These are phyloP conservation scores for Cyclura pinguis DNA, from an alignment of 2,797 vertebrate genomes.

Conservation along the genomic window DNA sequence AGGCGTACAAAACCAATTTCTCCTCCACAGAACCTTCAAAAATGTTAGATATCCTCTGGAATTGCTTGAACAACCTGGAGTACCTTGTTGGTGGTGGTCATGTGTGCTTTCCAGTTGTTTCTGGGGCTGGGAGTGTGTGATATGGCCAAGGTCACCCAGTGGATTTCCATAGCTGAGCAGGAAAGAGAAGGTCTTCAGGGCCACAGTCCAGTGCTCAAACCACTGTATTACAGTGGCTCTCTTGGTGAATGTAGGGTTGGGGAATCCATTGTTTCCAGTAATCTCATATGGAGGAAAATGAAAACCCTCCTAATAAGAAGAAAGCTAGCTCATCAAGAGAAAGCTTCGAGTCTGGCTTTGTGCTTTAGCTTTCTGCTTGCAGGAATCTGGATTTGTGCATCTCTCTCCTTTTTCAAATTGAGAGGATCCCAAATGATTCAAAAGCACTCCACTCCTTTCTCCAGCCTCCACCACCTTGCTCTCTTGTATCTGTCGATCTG, in stretches of 20 bases:
- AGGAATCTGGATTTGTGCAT: background rate
- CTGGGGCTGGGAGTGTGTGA: no score
- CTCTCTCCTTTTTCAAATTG: no score
- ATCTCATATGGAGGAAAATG: background rate
- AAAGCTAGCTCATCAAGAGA: background rate
- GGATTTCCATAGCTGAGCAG: no score
- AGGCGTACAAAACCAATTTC: background rate
- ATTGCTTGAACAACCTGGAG: background rate
- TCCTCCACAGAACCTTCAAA: background rate
- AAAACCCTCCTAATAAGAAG: background rate
- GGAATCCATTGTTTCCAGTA: background rate
- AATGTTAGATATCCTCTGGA: background rate
- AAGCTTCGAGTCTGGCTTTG: background rate
- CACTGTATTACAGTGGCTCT: no score
- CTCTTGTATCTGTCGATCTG: background rate
- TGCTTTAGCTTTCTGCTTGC: background rate
- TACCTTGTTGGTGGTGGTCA: no score
- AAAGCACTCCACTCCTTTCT: rapidly evolving
- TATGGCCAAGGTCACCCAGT: no score
- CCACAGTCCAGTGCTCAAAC: no score
- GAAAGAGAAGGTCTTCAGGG: no score
- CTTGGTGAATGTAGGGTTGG: background rate
- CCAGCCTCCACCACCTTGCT: background rate
- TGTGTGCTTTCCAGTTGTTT: no score
- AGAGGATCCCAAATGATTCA: background rate